Conservation (phyloP, 2,797 vertebrate genomes). For the Sebastes steindachneri region DNA sequence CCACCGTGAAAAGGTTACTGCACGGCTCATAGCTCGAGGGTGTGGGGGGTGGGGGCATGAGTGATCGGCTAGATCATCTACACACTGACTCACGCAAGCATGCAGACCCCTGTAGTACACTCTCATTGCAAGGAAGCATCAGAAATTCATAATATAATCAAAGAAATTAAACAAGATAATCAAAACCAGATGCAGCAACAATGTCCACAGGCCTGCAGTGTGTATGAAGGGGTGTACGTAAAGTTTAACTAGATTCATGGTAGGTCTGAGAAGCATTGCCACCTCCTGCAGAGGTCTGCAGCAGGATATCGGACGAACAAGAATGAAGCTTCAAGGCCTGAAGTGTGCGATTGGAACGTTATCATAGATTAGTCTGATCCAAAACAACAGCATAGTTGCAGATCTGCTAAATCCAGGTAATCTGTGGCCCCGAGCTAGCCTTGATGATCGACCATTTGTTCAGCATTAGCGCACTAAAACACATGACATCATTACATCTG, state of each 20-base stretch:
- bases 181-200: conserved; percentile 52
- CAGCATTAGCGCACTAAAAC: conserved; percentile 18
- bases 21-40: background rate
- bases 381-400: background rate
- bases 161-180: conserved; percentile 56
- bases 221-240: conserved; percentile 41
- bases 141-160: conserved; percentile 56
- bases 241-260: conserved; percentile 65
- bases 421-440: background rate
- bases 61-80: background rate
- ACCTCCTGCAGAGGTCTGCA: conserved; percentile 42
- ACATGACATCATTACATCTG: conserved; percentile 2
- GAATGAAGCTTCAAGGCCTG: background rate
- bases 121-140: conserved; percentile 32
- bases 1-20: conserved; percentile 39
- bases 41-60: background rate
- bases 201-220: conserved; percentile 17
- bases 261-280: conserved; percentile 21
- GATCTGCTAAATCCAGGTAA: background rate
- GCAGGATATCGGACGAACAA: conserved; percentile 13
- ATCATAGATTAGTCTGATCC: background rate
- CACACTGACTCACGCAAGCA: background rate
- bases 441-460: conserved; percentile 36
- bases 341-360: background rate
- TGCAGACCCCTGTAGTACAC: background rate